phyloP scores from a whole-genome alignment of 2,888 invertebrate species.

The Xestia ashworthii region DNA sequence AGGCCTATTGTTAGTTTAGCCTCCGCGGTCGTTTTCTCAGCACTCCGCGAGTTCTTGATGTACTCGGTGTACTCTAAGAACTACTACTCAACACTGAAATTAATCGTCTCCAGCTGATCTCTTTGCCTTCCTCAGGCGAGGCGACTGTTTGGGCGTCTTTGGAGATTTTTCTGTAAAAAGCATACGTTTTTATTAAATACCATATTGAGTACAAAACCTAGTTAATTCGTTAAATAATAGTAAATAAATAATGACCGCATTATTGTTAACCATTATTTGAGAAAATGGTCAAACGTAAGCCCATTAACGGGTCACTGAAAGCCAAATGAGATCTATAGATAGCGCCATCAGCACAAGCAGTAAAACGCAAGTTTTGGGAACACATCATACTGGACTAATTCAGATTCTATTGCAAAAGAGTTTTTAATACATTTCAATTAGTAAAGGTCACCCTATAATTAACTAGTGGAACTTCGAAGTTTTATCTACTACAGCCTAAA shows the following conservation, averaged over 20 bases:
- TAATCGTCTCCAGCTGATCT: slow-evolving; percentile 94
- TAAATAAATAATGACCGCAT: too few species aligned
- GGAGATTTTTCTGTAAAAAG: slow-evolving; percentile 93
- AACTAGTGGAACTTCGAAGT: neutral
- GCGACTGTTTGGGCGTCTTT: slow-evolving; percentile 92
- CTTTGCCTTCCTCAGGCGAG: slow-evolving; percentile 94
- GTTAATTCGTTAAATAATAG: neutral
- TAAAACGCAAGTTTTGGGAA: neutral
- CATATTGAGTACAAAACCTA: neutral
- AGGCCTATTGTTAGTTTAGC: slow-evolving; percentile 79
- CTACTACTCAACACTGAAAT: slow-evolving; percentile 48
- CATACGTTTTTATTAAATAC: slow-evolving; percentile 21
- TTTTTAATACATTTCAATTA: neutral
- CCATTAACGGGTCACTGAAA: neutral
- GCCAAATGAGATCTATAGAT: neutral
- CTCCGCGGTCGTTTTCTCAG: slow-evolving; percentile 68
- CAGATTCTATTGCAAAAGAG: neutral
- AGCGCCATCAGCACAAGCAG: neutral
- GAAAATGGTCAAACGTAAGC: neutral
- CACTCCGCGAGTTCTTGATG: slow-evolving; percentile 58
- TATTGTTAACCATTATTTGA: too few species aligned
- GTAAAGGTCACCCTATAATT: neutral
- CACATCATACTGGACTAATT: neutral
- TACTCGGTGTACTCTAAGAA: slow-evolving; percentile 63
- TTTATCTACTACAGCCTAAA: neutral